Evolutionary conservation across 1,140 invertebrate species (phyloP).

Genomic region (Bombus consobrinus): DNA sequence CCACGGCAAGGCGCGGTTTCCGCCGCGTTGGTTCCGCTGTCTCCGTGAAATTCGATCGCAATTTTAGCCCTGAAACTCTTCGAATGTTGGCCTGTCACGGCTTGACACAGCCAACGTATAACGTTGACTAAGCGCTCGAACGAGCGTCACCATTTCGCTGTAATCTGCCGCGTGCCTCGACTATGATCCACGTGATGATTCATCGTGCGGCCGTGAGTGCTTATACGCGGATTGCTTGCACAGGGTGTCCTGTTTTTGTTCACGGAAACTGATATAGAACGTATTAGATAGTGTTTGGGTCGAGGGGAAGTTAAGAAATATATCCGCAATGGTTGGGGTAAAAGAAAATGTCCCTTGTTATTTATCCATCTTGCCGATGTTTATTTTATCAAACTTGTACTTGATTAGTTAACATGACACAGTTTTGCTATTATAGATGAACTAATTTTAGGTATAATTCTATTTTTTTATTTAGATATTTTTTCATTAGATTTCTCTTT

Average conservation of each 20-base stretch:
- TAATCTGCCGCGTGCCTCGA: neutral
- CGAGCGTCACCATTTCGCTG: neutral
- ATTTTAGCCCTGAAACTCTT: conserved; percentile 2
- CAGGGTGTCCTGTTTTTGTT: neutral
- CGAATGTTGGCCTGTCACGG: neutral
- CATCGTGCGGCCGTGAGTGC: neutral
- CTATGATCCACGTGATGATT: neutral
- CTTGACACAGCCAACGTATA: neutral
- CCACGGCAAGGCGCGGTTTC: neutral
- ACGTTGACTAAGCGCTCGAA: conserved; percentile 25
- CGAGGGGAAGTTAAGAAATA: neutral
- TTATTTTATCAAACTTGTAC: neutral
- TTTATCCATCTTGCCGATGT: too few species aligned
- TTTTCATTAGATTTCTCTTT: too few species aligned
- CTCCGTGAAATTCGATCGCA: conserved; percentile 26
- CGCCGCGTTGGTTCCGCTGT: neutral
- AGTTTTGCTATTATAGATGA: too few species aligned
- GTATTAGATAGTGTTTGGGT: neutral
- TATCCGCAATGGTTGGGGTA: neutral
- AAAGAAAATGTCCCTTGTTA: neutral
- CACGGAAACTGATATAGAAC: neutral
- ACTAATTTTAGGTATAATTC: neutral
- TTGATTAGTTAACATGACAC: too few species aligned
- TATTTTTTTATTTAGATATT: neutral
- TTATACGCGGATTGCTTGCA: neutral